These are phyloP conservation scores for Callinectes sapidus DNA, from an alignment of 2,888 invertebrate genomes.

Conservation along the genomic window DNA sequence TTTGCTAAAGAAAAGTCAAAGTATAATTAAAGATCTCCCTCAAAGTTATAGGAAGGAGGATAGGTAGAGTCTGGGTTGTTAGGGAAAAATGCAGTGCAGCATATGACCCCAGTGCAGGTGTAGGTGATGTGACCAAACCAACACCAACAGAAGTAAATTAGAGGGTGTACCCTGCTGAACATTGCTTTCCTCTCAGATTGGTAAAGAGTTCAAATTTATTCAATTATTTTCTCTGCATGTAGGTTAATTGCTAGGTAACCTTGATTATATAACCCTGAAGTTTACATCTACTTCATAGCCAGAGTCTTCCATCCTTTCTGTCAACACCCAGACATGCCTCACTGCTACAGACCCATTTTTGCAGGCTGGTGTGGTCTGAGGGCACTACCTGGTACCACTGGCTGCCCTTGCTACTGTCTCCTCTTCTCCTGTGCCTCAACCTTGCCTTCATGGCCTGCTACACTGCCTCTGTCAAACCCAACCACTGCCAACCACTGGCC, in stretches of 20 bases:
- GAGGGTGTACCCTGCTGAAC: too few relatives aligned
- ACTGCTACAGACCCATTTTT: background rate
- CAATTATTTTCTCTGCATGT: too few relatives aligned
- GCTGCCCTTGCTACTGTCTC: conserved; percentile 49
- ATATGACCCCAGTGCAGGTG: background rate
- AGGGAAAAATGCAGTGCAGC: background rate
- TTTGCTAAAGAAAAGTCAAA: too few relatives aligned
- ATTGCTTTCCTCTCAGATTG: too few relatives aligned
- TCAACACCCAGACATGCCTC: background rate
- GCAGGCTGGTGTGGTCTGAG: conserved; percentile 49
- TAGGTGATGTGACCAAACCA: too few relatives aligned
- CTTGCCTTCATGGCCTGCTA: conserved; percentile 55
- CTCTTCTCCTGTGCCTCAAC: conserved; percentile 53
- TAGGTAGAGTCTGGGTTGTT: background rate
- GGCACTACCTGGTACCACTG: conserved; percentile 54
- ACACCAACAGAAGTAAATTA: too few relatives aligned
- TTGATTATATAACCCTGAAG: too few relatives aligned
- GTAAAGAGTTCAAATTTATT: too few relatives aligned
- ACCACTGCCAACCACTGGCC: conserved; percentile 43
- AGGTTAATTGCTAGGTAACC: too few relatives aligned
- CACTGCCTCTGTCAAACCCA: conserved; percentile 10
- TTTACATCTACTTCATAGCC: background rate
- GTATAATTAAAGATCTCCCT: too few relatives aligned
- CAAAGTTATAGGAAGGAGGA: too few relatives aligned
- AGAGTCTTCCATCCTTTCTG: background rate